Evolutionary conservation across 1,140 invertebrate species (phyloP).

Genomic region (Lasioglossum albipes): DNA sequence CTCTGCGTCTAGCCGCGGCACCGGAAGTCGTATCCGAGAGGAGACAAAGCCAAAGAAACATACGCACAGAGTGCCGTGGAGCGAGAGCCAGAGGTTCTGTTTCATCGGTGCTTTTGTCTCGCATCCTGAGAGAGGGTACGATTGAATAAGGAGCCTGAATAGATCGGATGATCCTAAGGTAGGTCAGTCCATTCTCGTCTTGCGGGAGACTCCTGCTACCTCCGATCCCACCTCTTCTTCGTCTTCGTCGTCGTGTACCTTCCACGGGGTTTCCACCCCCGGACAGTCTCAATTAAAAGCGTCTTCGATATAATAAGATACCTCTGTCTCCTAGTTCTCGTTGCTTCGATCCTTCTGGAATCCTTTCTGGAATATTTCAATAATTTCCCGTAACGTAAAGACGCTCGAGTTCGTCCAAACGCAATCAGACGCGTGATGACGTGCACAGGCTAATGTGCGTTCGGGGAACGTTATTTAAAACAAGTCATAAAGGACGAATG

Average conservation of each 20-base stretch:
- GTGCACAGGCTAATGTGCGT: too few relatives aligned
- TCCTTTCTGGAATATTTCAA: conserved; percentile 12
- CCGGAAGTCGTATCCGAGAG: conserved; percentile 80
- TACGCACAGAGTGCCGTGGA: conserved; percentile 58
- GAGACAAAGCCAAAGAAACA: conserved; percentile 78
- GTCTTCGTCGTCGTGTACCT: conserved; percentile 35
- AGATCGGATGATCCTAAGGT: conserved; percentile 80
- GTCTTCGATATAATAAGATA: conserved; percentile 29
- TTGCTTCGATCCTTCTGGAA: not conserved
- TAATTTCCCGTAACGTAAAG: conserved; percentile 5
- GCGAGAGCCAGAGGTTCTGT: conserved; percentile 72
- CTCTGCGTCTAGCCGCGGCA: conserved; percentile 64
- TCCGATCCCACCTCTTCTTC: conserved; percentile 56
- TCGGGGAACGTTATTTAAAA: too few relatives aligned
- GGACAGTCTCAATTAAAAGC: conserved; percentile 61
- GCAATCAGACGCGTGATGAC: too few relatives aligned
- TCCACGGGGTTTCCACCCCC: conserved; percentile 7
- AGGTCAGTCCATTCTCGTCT: conserved; percentile 78
- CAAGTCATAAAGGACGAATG: too few relatives aligned
- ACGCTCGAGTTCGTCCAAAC: too few relatives aligned
- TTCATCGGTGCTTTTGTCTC: conserved; percentile 80
- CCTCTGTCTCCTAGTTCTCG: not conserved
- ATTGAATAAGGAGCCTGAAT: conserved; percentile 76
- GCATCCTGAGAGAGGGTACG: conserved; percentile 77
- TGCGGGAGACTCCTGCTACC: conserved; percentile 64